Conservation (phyloP, 2,888 invertebrate species). For the Leuctra nigra region DNA sequence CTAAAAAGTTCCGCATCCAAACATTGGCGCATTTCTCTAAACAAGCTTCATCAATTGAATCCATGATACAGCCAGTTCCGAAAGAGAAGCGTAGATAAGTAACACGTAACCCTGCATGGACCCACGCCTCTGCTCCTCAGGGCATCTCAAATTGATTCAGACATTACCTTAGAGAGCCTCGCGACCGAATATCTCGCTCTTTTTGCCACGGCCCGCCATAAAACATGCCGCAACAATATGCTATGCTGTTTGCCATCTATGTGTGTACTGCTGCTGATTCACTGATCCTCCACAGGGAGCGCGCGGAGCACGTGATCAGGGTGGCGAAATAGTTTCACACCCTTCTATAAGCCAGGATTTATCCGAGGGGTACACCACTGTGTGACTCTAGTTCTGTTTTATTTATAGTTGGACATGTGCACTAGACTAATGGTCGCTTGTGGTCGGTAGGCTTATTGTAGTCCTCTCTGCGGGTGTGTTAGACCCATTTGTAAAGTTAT, state of each 20-base stretch:
- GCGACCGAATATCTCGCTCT: not conserved
- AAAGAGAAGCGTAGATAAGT: too few relatives aligned
- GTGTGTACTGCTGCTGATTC: constrained; percentile 23
- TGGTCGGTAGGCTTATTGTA: too few relatives aligned
- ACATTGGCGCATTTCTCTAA: too few relatives aligned
- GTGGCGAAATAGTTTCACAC: constrained; percentile 2
- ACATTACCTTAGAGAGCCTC: constrained; percentile 1
- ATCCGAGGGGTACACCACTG: constrained; percentile 2
- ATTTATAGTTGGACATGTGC: not conserved
- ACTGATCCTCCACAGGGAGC: constrained; percentile 23
- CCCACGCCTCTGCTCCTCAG: constrained; percentile 17
- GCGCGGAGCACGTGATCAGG: not conserved
- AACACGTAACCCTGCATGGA: not conserved
- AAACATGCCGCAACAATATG: constrained; percentile 25
- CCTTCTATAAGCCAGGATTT: constrained; percentile 5
- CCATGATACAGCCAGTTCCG: too few relatives aligned
- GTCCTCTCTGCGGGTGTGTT: too few relatives aligned
- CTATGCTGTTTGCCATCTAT: constrained; percentile 23
- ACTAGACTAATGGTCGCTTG: not conserved
- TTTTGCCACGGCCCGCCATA: not conserved
- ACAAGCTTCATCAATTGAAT: too few relatives aligned
- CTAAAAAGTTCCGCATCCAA: too few relatives aligned
- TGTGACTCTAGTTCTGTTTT: not conserved
- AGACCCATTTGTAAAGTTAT: too few relatives aligned
- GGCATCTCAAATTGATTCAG: constrained; percentile 26